These are phyloP conservation scores for Sebastes steindachneri DNA, from an alignment of 2,797 vertebrate genomes.

Conservation along the genomic window DNA sequence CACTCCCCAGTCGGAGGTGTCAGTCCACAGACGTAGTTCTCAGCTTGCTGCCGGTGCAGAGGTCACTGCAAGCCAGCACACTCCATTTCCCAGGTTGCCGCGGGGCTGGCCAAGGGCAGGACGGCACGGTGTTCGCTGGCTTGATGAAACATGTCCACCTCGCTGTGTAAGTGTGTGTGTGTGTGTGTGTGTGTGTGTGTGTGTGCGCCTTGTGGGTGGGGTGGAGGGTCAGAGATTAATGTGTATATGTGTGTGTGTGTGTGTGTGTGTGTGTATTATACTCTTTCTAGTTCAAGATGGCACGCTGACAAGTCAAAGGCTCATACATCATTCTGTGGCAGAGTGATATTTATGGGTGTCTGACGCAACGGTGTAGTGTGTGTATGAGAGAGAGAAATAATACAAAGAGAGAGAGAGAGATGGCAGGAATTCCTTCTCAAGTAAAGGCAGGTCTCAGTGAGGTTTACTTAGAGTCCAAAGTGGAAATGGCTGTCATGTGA, in stretches of 20 bases:
- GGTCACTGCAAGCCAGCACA: constrained; percentile 65
- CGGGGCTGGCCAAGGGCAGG: constrained; percentile 51
- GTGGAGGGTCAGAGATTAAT: constrained; percentile 47
- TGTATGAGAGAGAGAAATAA: constrained; percentile 7
- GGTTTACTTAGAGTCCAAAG: constrained; percentile 51
- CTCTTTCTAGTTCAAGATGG: constrained; percentile 58
- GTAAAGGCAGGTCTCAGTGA: constrained; percentile 55
- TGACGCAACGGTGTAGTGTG: constrained; percentile 34
- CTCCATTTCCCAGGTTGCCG: constrained; percentile 76
- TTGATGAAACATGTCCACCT: constrained; percentile 67
- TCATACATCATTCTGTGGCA: constrained; percentile 53
- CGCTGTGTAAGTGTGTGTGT: constrained; percentile 8
- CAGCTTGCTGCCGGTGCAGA: constrained; percentile 40
- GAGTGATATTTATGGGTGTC: constrained; percentile 53
- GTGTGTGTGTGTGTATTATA: constrained; percentile 41
- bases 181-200: constrained; percentile 13
- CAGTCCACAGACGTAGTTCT: constrained; percentile 8
- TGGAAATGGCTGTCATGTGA: constrained; percentile 22
- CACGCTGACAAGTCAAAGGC: constrained; percentile 60
- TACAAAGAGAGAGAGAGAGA: background rate
- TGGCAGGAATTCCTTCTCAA: constrained; percentile 57
- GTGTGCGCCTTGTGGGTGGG: constrained; percentile 16
- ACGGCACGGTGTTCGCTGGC: constrained; percentile 27
- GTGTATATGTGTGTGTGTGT: constrained; percentile 28
- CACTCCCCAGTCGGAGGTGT: constrained; percentile 12